Percentiles rank a stretch among this genome's conserved stretches.
These are phyloP conservation scores for Acromyrmex charruanus DNA, from an alignment of 1,140 invertebrate genomes.

Conservation along the genomic window DNA sequence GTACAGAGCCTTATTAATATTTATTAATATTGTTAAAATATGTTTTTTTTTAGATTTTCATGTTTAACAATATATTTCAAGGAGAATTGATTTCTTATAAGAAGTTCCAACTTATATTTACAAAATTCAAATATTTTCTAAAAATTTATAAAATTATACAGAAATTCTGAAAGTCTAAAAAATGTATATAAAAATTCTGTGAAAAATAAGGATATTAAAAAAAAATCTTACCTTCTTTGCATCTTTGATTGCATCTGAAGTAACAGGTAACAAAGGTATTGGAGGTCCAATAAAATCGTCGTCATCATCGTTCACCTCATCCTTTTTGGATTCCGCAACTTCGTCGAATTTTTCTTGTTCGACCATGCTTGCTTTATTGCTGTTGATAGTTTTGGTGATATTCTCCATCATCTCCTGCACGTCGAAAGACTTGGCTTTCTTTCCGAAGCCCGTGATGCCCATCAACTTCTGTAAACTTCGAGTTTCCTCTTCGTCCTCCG, in stretches of 20 bases:
- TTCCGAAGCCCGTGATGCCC: conserved; percentile 92
- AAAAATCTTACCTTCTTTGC: conserved; percentile 15
- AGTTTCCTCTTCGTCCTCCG: conserved; percentile 89
- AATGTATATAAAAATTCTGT: no score
- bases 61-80: no score
- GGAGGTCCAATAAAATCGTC: conserved; percentile 89
- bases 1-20: no score
- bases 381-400: conserved; percentile 82
- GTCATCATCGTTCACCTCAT: conserved; percentile 82
- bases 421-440: conserved; percentile 92
- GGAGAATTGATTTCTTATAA: no score
- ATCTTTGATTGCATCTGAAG: conserved; percentile 63
- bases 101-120: no score
- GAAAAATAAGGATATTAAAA: no score
- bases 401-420: conserved; percentile 87
- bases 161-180: no score
- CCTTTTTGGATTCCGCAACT: conserved; percentile 62
- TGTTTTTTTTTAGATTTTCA: no score
- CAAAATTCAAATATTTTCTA: no score
- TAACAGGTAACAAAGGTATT: conserved; percentile 77
- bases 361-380: conserved; percentile 83
- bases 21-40: no score
- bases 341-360: conserved; percentile 84
- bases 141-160: no score
- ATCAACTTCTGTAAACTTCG: conserved; percentile 90